A percentile compares a stretch with the other conserved stretches of the same genome.
Conservation (phyloP, 2,888 invertebrate species). For the Epicampocera succincta region DNA sequence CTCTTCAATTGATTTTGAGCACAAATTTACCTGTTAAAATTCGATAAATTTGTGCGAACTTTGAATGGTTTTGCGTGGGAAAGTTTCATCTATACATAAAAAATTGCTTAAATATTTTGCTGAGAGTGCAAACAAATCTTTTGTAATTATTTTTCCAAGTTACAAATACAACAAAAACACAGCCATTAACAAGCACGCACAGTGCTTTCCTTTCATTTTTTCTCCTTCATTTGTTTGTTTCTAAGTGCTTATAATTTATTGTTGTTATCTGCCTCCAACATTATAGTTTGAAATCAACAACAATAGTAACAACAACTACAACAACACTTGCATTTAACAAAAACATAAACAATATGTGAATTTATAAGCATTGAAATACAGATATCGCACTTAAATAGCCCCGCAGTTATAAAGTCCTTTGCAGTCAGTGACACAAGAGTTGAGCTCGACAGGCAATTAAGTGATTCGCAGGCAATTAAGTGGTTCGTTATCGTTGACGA, state of each 20-base stretch:
- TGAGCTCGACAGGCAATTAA: too few relatives aligned
- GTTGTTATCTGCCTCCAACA: slow-evolving; percentile 68
- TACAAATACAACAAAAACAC: neutral
- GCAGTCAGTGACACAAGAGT: too few relatives aligned
- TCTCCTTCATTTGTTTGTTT: slow-evolving; percentile 34
- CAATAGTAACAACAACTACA: slow-evolving; percentile 28
- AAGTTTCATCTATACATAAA: slow-evolving; percentile 33
- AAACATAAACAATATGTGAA: slow-evolving; percentile 22
- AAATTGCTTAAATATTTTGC: slow-evolving; percentile 25
- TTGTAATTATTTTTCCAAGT: neutral
- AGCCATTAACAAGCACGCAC: slow-evolving; percentile 19
- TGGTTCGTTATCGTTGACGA: too few relatives aligned
- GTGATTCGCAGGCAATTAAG: too few relatives aligned
- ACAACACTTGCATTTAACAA: too few relatives aligned
- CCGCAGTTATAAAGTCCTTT: slow-evolving; percentile 5
- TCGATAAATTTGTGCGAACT: slow-evolving; percentile 18
- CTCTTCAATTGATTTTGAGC: too few relatives aligned
- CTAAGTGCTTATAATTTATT: slow-evolving; percentile 69
- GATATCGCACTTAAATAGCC: neutral
- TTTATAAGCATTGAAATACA: neutral
- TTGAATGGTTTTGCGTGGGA: slow-evolving; percentile 35
- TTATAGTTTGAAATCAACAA: slow-evolving; percentile 56
- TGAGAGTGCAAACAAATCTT: slow-evolving; percentile 49
- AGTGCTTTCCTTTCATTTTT: slow-evolving; percentile 9
- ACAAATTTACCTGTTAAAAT: too few relatives aligned